These are phyloP conservation scores for Notocelia uddmanniana DNA, from an alignment of 2,888 invertebrate genomes.

Conservation along the genomic window DNA sequence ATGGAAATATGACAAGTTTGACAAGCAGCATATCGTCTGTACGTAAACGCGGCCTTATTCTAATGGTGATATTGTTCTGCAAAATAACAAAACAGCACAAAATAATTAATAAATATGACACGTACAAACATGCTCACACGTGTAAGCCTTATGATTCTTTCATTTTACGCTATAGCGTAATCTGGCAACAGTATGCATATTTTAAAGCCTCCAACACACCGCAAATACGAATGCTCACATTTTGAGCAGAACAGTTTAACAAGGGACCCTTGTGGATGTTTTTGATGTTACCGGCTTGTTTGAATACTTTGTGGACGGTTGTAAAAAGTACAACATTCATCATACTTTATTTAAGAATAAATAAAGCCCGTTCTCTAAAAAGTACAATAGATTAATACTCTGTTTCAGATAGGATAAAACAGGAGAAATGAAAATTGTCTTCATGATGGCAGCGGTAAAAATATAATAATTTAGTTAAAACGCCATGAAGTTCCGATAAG, in stretches of 20 bases:
- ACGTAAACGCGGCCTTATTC: too few species aligned
- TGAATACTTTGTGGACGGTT: background rate
- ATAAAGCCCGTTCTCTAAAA: too few species aligned
- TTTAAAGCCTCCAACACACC: constrained; percentile 38
- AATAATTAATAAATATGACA: background rate
- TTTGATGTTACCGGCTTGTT: constrained; percentile 22
- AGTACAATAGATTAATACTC: too few species aligned
- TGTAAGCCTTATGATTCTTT: constrained; percentile 2
- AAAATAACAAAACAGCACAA: too few species aligned
- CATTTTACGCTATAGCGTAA: constrained; percentile 31
- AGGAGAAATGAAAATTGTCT: too few species aligned
- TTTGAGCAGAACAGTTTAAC: constrained; percentile 30
- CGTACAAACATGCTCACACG: background rate
- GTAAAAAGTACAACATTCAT: background rate
- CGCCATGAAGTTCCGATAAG: too few species aligned
- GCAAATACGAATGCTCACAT: constrained; percentile 42
- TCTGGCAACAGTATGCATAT: constrained; percentile 44
- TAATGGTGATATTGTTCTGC: too few species aligned
- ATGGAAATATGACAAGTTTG: too few species aligned
- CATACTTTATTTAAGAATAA: background rate
- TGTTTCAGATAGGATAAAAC: too few species aligned
- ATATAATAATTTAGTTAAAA: too few species aligned
- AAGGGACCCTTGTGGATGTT: constrained; percentile 9
- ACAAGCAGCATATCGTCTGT: too few species aligned
- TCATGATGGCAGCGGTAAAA: too few species aligned